A percentile compares a stretch with the other conserved stretches of the same genome.
phyloP scores from a whole-genome alignment of 2,888 invertebrate genomes.

The Eretmocerus hayati region DNA sequence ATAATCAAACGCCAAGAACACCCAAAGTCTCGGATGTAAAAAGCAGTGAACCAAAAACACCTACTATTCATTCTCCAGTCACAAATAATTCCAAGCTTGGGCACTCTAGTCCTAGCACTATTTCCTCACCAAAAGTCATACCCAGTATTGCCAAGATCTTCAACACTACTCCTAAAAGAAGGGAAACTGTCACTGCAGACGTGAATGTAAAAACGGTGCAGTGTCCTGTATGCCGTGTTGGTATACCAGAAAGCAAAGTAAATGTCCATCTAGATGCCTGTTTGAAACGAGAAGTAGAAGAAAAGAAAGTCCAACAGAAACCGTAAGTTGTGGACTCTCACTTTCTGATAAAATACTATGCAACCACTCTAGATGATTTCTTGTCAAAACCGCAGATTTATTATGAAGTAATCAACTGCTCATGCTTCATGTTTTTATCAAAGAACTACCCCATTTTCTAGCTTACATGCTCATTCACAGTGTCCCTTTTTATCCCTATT shows the following conservation, averaged over 20 bases:
- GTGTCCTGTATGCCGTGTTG: slow-evolving; percentile 50
- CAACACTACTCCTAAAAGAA: slow-evolving; percentile 30
- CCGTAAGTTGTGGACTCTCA: slow-evolving; percentile 14
- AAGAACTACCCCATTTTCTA: too few relatives aligned
- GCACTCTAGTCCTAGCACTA: slow-evolving; percentile 32
- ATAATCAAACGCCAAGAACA: slow-evolving; percentile 22
- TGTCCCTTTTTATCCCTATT: too few relatives aligned
- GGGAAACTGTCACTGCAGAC: slow-evolving; percentile 15
- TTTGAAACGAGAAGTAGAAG: slow-evolving; percentile 36
- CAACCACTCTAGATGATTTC: too few relatives aligned
- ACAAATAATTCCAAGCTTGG: slow-evolving; percentile 1
- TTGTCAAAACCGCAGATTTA: too few relatives aligned
- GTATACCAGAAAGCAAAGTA: slow-evolving; percentile 43
- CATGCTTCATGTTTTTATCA: too few relatives aligned
- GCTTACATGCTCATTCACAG: too few relatives aligned
- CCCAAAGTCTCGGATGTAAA: slow-evolving; percentile 13
- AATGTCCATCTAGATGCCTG: slow-evolving; percentile 51
- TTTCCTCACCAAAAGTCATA: slow-evolving; percentile 25
- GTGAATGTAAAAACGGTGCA: slow-evolving; percentile 31
- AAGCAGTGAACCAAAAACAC: slow-evolving; percentile 1
- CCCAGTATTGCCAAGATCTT: slow-evolving; percentile 28
- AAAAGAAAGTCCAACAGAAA: slow-evolving; percentile 23
- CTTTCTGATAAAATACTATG: neutral
- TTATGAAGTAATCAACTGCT: too few relatives aligned
- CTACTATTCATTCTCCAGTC: neutral